Evolutionary conservation across 2,797 vertebrate genomes (phyloP).

Genomic region (Novumbra hubbsi): DNA sequence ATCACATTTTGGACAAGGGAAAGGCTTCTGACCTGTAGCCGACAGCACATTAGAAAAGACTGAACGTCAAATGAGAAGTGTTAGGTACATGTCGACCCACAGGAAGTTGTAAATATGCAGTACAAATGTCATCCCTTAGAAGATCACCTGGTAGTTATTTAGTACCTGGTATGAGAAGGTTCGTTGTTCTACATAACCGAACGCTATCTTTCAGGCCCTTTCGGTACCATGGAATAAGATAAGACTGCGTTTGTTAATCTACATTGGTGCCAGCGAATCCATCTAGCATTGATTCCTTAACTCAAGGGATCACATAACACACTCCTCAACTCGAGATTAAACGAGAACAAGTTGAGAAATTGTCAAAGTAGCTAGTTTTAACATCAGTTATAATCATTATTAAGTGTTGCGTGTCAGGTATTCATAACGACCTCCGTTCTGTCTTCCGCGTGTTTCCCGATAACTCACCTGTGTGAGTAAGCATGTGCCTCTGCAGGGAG

Average conservation of each 20-base stretch:
- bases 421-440: not conserved
- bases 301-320: too few species aligned
- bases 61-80: conserved; percentile 1
- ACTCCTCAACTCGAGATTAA: too few species aligned
- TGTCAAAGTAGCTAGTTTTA: too few species aligned
- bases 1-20: conserved; percentile 81
- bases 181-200: not conserved
- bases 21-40: conserved; percentile 83
- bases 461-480: conserved; percentile 82
- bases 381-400: not conserved
- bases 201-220: not conserved
- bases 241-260: too few species aligned
- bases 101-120: not conserved
- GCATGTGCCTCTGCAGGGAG: conserved; percentile 93
- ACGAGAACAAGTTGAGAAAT: too few species aligned
- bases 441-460: not conserved
- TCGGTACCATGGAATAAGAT: too few species aligned
- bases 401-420: not conserved
- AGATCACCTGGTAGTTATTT: not conserved
- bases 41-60: conserved; percentile 13
- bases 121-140: not conserved
- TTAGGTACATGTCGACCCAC: conserved; percentile 1
- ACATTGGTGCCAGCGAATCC: too few species aligned
- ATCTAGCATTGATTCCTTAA: too few species aligned
- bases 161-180: not conserved